Percentiles rank a stretch among this genome's conserved stretches.
Conservation (phyloP, 2,797 vertebrate genomes). For the Sternarchorhynchus goeldii region DNA sequence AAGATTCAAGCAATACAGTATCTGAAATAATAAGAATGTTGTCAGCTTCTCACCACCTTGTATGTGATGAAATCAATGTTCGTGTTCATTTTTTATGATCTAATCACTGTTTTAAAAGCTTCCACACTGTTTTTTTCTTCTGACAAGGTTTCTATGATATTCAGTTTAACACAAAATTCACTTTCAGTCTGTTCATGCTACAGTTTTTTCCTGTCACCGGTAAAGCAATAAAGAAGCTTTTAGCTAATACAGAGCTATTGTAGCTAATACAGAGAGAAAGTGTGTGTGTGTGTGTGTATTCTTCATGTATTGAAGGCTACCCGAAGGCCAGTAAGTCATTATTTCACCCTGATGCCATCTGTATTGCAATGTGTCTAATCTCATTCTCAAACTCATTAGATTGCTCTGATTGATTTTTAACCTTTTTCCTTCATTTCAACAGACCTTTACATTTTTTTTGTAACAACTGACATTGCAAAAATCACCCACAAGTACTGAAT, state of each 20-base stretch:
- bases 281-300: conserved; percentile 3
- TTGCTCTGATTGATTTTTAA: conserved; percentile 17
- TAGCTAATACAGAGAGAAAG: not conserved
- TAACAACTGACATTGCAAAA: not conserved
- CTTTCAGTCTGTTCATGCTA: conserved; percentile 9
- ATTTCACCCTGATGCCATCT: conserved; percentile 14
- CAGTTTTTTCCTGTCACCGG: not conserved
- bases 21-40: too few relatives aligned
- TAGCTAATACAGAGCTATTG: not conserved
- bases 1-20: too few relatives aligned
- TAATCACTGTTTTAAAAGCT: not conserved
- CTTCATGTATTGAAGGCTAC: not conserved
- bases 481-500: not conserved
- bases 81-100: not conserved
- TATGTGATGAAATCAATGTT: not conserved
- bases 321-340: conserved; percentile 9
- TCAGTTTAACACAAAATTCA: not conserved
- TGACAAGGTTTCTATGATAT: not conserved
- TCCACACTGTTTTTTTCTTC: not conserved
- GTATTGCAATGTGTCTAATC: conserved; percentile 6
- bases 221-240: not conserved
- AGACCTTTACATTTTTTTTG: conserved; percentile 15
- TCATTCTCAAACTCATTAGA: conserved; percentile 17
- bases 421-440: not conserved
- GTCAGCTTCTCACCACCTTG: not conserved